A percentile compares a stretch with the other conserved stretches of the same genome.
phyloP scores from a whole-genome alignment of 1,140 invertebrate genomes.

The Eubasilissa regina region DNA sequence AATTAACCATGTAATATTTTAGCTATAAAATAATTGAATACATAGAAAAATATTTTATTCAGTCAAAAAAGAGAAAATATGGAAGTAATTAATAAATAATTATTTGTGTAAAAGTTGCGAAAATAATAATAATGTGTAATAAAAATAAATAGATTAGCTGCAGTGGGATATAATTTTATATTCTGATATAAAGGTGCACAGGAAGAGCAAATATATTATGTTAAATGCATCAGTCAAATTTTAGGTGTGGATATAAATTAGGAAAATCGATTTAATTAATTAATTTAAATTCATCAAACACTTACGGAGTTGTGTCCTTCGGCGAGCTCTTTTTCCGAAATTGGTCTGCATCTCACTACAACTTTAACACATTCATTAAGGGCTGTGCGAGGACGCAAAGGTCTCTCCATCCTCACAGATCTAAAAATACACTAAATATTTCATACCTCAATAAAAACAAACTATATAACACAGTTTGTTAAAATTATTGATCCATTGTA shows the following conservation, averaged over 20 bases:
- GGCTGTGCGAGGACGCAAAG: conserved; percentile 69
- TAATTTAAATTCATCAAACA: conserved; percentile 30
- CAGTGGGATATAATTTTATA: not conserved
- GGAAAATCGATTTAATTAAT: conserved; percentile 40
- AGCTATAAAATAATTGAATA: too few relatives aligned
- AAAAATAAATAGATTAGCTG: not conserved
- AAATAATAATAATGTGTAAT: too few relatives aligned
- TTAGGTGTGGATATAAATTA: conserved; percentile 30
- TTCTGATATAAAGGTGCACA: not conserved
- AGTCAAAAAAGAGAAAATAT: too few relatives aligned
- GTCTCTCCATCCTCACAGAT: conserved; percentile 38
- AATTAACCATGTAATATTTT: too few relatives aligned
- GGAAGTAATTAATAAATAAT: too few relatives aligned
- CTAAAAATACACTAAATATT: conserved; percentile 30
- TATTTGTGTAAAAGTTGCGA: too few relatives aligned
- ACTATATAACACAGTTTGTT: conserved; percentile 22
- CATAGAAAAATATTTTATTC: too few relatives aligned
- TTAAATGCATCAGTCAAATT: not conserved
- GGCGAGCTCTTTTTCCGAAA: conserved; percentile 86
- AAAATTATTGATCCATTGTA: conserved; percentile 50
- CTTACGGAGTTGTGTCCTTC: conserved; percentile 81
- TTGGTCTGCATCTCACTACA: conserved; percentile 91
- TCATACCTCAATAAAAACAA: conserved; percentile 42
- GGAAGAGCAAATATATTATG: conserved; percentile 6
- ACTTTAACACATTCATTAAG: conserved; percentile 88